phyloP scores from a whole-genome alignment of 2,113 vertebrate species.

The Protobothrops flavoviridis region DNA sequence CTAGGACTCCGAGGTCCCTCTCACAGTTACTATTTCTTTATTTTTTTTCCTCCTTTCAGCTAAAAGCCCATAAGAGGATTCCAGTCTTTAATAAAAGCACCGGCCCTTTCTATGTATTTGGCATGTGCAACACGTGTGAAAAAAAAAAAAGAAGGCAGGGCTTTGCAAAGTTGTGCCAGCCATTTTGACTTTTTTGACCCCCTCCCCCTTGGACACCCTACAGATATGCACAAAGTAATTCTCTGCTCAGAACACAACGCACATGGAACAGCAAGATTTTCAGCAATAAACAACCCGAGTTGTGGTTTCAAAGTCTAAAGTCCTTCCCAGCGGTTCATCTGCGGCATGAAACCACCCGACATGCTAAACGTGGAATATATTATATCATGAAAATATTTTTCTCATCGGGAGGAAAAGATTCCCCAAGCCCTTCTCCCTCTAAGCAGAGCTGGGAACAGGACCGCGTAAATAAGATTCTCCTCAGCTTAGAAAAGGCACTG shows the following conservation, averaged over 20 bases:
- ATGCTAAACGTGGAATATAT: neutral
- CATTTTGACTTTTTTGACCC: neutral
- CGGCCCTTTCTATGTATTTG: neutral
- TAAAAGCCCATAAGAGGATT: neutral
- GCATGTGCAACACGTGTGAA: neutral
- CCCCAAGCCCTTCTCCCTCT: neutral
- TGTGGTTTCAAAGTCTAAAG: neutral
- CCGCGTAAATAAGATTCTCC: neutral
- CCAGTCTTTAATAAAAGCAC: too few species aligned
- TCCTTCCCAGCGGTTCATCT: neutral
- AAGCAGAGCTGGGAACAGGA: neutral
- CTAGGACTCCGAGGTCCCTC: too few species aligned
- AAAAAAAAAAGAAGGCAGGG: neutral
- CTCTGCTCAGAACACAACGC: neutral
- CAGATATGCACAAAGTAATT: neutral
- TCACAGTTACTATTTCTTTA: too few species aligned
- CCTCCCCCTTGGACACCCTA: neutral
- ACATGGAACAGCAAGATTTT: neutral
- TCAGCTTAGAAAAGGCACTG: neutral
- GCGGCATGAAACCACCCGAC: neutral
- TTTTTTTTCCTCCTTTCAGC: neutral
- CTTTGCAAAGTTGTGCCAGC: neutral
- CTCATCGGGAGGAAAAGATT: neutral
- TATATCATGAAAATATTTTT: neutral
- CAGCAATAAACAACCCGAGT: neutral